Evolutionary conservation across 1,140 invertebrate genomes (phyloP).

Genomic region (Leguminivora glycinivorella): DNA sequence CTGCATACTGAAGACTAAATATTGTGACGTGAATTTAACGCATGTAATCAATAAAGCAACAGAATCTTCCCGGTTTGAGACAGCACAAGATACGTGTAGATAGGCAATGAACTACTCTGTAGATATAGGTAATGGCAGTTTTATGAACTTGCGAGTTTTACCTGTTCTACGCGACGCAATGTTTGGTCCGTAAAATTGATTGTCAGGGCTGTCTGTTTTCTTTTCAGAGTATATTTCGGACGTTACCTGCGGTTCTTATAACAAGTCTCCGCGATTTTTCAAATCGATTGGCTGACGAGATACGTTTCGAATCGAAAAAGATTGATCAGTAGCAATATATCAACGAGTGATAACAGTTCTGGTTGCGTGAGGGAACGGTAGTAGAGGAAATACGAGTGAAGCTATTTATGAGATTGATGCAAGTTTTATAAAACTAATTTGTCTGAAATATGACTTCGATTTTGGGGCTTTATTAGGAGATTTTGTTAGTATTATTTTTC

Average conservation of each 20-base stretch:
- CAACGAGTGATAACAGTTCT: slow-evolving; percentile 18
- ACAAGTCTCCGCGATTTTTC: not conserved
- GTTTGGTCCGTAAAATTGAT: too few relatives aligned
- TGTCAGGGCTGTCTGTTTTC: too few relatives aligned
- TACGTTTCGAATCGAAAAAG: not conserved
- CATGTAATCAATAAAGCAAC: not conserved
- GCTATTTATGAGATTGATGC: slow-evolving; percentile 1
- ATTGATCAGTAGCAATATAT: slow-evolving; percentile 12
- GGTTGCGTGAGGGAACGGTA: not conserved
- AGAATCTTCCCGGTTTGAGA: not conserved
- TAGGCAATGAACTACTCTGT: not conserved
- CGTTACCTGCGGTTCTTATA: not conserved
- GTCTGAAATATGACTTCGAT: not conserved
- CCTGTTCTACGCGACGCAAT: too few relatives aligned
- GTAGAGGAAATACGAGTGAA: not conserved
- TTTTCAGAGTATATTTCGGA: too few relatives aligned
- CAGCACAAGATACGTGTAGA: not conserved
- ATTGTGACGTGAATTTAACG: slow-evolving; percentile 10
- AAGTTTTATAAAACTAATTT: slow-evolving; percentile 7
- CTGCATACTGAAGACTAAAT: slow-evolving; percentile 18
- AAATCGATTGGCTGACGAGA: not conserved
- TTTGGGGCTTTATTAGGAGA: not conserved
- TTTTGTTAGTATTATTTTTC: too few relatives aligned
- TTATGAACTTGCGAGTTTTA: too few relatives aligned
- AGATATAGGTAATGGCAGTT: not conserved